Percentiles rank a stretch among this genome's conserved stretches.
These are phyloP conservation scores for Strigamia maritima DNA, from an alignment of 2,888 invertebrate species.

Conservation along the genomic window DNA sequence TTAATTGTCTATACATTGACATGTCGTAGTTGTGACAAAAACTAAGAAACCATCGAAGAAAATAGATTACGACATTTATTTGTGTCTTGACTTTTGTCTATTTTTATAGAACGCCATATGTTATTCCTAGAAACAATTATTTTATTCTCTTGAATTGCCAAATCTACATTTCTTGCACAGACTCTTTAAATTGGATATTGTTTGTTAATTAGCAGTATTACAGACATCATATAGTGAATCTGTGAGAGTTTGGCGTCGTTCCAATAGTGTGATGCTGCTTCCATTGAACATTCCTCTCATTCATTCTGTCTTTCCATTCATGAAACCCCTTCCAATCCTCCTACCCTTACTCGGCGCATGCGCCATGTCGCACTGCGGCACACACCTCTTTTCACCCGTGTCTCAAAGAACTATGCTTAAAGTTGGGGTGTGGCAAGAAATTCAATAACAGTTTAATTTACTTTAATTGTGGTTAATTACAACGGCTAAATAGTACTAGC, in stretches of 20 bases:
- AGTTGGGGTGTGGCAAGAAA: not conserved
- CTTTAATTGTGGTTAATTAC: not conserved
- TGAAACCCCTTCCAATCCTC: constrained; percentile 15
- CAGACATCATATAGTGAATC: not conserved
- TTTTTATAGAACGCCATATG: too few relatives aligned
- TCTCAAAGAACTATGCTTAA: not conserved
- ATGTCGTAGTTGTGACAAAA: too few relatives aligned
- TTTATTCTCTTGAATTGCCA: not conserved
- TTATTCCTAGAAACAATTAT: not conserved
- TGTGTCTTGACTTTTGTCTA: too few relatives aligned
- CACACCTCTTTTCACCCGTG: not conserved
- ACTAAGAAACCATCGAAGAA: too few relatives aligned
- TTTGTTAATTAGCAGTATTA: not conserved
- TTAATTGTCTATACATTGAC: too few relatives aligned
- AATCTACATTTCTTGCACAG: not conserved
- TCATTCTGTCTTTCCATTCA: constrained; percentile 29
- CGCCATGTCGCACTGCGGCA: constrained; percentile 29
- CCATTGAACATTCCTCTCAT: constrained; percentile 9
- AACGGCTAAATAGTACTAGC: not conserved
- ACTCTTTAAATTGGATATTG: not conserved
- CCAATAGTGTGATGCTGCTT: constrained; percentile 25
- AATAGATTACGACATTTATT: too few relatives aligned
- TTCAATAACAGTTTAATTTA: not conserved
- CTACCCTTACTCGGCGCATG: constrained; percentile 5
- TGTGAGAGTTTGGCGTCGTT: not conserved